Base-by-base conservation (phyloP, 2,113 vertebrate species). In the Bos javanicus region DNA sequence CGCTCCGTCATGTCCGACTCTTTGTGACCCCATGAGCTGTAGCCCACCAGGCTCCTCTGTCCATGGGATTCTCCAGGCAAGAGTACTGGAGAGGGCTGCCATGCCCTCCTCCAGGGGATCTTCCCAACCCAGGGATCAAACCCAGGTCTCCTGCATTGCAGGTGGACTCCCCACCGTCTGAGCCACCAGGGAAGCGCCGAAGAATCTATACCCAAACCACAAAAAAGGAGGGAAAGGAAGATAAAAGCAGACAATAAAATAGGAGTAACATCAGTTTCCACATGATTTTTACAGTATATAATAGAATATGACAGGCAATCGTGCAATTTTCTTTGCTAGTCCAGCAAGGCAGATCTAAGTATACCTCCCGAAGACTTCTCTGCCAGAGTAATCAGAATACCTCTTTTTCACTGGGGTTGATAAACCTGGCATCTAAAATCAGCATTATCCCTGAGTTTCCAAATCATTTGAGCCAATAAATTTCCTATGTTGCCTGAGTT, bases 301-400 rank as follows among this genome's bases (percentile, higher is more conserved):
- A 98, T 97, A 98, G 98, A 98, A 98, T 98, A 98, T 98, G 98
- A 99, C 98, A 98, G 98, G 98, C 99, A 99, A 99, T 99, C 99
- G 99, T 99, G 99, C 99, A 99, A 99, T 99, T 98, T 97, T 98
- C 97, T 98, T 98, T 96, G 98, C 98, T 98, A 98, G 98, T 98
- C 95, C 98, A 97, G 95, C 94, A 98, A 91, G 50, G 97, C 98
- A 98, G 97, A 97, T 98, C 97, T 95, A 48, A 86, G 56, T 30
- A 59, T 7, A 67, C 43, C 36, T 86, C 50, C 36, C 13, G 8
- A 30, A 59, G 14, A 52, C 33, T 59, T 48, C 52, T 54, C 85
- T 92, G 39, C 50, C 74, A 84, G n/a, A 87, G 16, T 80, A 50
- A 81, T 83, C 50, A 76, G 48, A 92, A 74, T 62, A 39, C 16